A percentile compares a stretch with the other conserved stretches of the same genome.
Conservation (phyloP, 1,140 invertebrate genomes). For the Leptonema lineaticorne region DNA sequence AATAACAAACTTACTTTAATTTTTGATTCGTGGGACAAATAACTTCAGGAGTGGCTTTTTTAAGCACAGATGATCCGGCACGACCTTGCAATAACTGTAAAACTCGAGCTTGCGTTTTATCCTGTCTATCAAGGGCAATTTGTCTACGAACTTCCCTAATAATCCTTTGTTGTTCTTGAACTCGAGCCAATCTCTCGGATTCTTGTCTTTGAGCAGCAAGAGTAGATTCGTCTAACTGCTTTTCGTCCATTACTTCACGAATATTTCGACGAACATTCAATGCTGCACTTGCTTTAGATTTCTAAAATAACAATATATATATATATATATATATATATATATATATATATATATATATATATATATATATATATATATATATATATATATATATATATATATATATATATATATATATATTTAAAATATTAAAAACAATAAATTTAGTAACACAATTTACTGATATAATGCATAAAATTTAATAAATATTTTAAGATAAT, state of each 20-base stretch:
- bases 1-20: constrained; percentile 55
- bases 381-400: not conserved
- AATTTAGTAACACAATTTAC: no score
- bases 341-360: not conserved
- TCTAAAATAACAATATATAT: constrained; percentile 17
- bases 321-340: no score
- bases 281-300: constrained; percentile 41
- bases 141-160: constrained; percentile 75
- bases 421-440: not conserved
- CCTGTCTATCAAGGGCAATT: constrained; percentile 68
- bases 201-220: constrained; percentile 91
- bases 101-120: constrained; percentile 66
- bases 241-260: constrained; percentile 89
- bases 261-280: constrained; percentile 79
- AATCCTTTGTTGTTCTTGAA: constrained; percentile 79
- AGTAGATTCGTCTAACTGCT: constrained; percentile 87
- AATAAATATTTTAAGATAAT: no score
- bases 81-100: constrained; percentile 67
- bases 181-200: constrained; percentile 79
- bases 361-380: no score
- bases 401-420: not conserved
- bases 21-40: constrained; percentile 45
- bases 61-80: constrained; percentile 57
- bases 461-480: no score
- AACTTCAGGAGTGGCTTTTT: constrained; percentile 44